phyloP scores from a whole-genome alignment of 2,888 invertebrate genomes.

The Chloroclysta siterata region DNA sequence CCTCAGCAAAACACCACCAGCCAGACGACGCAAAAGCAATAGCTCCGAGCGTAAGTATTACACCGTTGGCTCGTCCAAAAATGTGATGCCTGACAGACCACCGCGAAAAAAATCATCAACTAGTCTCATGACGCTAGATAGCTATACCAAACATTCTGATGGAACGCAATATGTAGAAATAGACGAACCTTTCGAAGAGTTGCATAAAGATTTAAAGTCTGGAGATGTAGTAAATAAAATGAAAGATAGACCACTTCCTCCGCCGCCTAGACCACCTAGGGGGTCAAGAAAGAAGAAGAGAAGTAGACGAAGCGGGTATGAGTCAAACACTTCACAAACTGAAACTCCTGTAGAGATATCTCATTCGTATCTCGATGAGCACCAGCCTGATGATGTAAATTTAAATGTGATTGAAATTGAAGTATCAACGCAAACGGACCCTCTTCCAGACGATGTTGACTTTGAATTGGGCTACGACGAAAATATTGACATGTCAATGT shows the following conservation, averaged over 20 bases:
- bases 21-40: slow-evolving; percentile 73
- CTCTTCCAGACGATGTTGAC: slow-evolving; percentile 90
- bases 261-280: slow-evolving; percentile 93
- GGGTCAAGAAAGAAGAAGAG: slow-evolving; percentile 76
- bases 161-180: slow-evolving; percentile 86
- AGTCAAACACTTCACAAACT: slow-evolving; percentile 39
- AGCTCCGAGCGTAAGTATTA: slow-evolving; percentile 87
- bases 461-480: slow-evolving; percentile 85
- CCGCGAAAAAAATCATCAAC: slow-evolving; percentile 86
- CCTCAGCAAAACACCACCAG: slow-evolving; percentile 81
- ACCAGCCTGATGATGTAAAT: slow-evolving; percentile 55
- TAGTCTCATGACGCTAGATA: slow-evolving; percentile 81
- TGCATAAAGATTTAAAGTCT: slow-evolving; percentile 87
- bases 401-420: slow-evolving; percentile 86
- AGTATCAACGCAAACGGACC: slow-evolving; percentile 94
- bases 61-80: slow-evolving; percentile 83
- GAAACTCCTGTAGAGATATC: slow-evolving; percentile 47
- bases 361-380: slow-evolving; percentile 46
- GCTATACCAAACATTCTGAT: slow-evolving; percentile 77
- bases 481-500: slow-evolving; percentile 74
- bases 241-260: slow-evolving; percentile 93
- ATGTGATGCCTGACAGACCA: slow-evolving; percentile 85
- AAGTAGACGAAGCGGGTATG: slow-evolving; percentile 54
- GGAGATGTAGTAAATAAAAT: slow-evolving; percentile 92
- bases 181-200: slow-evolving; percentile 84